A percentile compares a stretch with the other conserved stretches of the same genome.
These are phyloP conservation scores for Epizoanthus ramosus DNA, from an alignment of 92 coral and sea anemone genomes.

Conservation along the genomic window DNA sequence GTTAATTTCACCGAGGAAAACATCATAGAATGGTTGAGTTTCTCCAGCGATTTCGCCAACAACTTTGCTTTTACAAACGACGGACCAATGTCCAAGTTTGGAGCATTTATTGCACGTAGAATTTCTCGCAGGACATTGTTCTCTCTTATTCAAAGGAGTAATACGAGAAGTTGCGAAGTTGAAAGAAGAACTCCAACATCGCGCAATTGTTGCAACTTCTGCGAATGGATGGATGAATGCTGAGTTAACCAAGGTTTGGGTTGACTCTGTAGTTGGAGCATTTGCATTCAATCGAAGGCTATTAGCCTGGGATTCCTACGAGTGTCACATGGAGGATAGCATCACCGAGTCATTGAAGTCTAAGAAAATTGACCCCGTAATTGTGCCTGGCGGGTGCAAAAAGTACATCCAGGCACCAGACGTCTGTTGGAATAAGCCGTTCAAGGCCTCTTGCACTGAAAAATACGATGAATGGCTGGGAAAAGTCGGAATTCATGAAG, in stretches of 20 bases:
- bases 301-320: slow-evolving; percentile 55
- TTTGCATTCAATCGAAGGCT: slow-evolving; percentile 45
- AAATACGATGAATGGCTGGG: slow-evolving; percentile 44
- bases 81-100: slow-evolving; percentile 35
- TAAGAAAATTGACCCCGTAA: no score
- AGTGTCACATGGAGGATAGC: no score
- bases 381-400: no score
- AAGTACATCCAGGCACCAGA: no score
- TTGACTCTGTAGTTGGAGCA: slow-evolving; percentile 49
- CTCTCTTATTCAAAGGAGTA: slow-evolving; percentile 40
- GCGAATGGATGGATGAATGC: slow-evolving; percentile 49
- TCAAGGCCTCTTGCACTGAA: slow-evolving; percentile 33
- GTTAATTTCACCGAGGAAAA: slow-evolving; percentile 14
- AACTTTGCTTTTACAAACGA: neutral
- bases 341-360: no score
- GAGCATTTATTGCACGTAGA: slow-evolving; percentile 21
- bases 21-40: neutral
- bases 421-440: neutral
- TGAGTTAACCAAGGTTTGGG: slow-evolving; percentile 45
- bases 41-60: slow-evolving; percentile 14
- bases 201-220: slow-evolving; percentile 53
- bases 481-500: slow-evolving; percentile 17
- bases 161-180: slow-evolving; percentile 38
- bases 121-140: slow-evolving; percentile 13
- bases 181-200: slow-evolving; percentile 44